Conservation (phyloP, 2,113 vertebrate genomes). For the Struthio camelus region DNA sequence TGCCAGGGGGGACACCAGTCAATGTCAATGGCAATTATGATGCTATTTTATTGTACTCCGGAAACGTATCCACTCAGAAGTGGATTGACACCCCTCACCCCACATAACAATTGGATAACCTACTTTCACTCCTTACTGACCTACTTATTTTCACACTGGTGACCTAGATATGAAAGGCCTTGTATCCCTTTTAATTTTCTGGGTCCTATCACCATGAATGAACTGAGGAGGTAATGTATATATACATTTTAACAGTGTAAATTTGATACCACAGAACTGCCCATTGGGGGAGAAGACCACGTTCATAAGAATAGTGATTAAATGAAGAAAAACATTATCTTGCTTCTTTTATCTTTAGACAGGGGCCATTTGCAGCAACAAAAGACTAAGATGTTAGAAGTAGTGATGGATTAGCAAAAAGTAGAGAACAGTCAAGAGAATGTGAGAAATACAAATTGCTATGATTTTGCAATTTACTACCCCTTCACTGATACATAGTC, state of each 20-base stretch:
- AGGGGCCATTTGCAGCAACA: neutral
- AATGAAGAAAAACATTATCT: neutral
- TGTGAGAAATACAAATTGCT: neutral
- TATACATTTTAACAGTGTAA: neutral
- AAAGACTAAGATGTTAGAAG: neutral
- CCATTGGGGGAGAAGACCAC: neutral
- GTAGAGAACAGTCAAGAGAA: neutral
- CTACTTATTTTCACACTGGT: conserved; percentile 32
- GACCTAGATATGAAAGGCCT: neutral
- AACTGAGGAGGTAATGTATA: neutral
- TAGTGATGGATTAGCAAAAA: neutral
- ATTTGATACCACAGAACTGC: neutral
- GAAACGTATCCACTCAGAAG: neutral
- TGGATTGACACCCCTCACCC: neutral
- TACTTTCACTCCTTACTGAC: conserved; percentile 52
- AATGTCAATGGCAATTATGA: conserved; percentile 9
- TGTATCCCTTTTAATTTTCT: neutral
- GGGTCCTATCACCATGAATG: neutral
- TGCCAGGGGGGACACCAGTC: conserved; percentile 8
- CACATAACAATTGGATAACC: conserved; percentile 29
- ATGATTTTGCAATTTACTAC: neutral
- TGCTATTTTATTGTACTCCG: neutral
- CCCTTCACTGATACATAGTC: neutral
- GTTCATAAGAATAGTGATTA: neutral
- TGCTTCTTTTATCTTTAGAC: neutral